phyloP scores from a whole-genome alignment of 2,113 vertebrate genomes.

The Hippocampus guttulatus region DNA sequence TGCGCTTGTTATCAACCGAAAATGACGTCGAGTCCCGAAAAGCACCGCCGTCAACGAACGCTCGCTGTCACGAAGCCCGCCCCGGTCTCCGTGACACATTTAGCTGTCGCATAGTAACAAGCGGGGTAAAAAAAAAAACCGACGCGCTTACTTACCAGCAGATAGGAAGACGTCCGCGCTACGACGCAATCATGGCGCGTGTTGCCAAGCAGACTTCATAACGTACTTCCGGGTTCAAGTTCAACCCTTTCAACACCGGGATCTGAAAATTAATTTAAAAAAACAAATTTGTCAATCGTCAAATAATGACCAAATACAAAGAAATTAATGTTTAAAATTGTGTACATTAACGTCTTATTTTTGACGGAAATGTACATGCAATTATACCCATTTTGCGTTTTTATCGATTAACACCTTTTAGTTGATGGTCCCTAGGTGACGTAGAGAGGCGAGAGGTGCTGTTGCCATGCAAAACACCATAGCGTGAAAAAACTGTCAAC shows the following conservation, averaged over 20 bases:
- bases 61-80: background rate
- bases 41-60: background rate
- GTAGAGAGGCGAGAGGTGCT: constrained; percentile 57
- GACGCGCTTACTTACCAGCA: constrained; percentile 72
- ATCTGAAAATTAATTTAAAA: background rate
- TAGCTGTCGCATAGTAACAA: constrained; percentile 70
- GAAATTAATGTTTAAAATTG: rapidly evolving
- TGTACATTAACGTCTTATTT: background rate
- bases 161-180: constrained; percentile 52
- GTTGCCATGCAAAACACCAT: constrained; percentile 80
- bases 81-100: constrained; percentile 61
- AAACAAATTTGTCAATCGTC: rapidly evolving
- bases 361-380: background rate
- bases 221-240: constrained; percentile 56
- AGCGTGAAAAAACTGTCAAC: constrained; percentile 69
- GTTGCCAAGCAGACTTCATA: constrained; percentile 81
- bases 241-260: constrained; percentile 64
- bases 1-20: background rate
- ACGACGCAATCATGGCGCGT: constrained; percentile 76
- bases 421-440: constrained; percentile 50
- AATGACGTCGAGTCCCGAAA: background rate
- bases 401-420: constrained; percentile 9
- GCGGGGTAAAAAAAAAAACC: constrained; percentile 57
- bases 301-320: background rate
- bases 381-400: constrained; percentile 36